Base-by-base conservation (phyloP, 2,113 vertebrate species). In the Scolopax mira region DNA sequence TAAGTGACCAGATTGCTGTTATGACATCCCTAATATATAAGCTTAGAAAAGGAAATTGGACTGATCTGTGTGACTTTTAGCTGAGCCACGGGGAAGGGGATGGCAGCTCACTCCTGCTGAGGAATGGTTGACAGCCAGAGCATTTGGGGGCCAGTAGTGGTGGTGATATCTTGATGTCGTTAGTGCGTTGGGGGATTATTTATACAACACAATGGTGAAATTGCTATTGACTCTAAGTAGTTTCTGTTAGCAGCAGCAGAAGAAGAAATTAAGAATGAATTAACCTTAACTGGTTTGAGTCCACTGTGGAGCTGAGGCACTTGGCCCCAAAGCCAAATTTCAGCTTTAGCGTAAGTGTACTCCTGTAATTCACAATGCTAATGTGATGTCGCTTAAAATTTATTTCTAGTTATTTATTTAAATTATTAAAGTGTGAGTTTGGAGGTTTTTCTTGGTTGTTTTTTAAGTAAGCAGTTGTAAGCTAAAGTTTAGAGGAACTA, bases 381-480 rank as follows among this genome's bases (percentile, higher is more conserved):
- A 58, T 0, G 1, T 39, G 69, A 78, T 78, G 69, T 88, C 77
- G 65, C 42, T 95, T 92, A 80, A 44, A 39, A 31, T 66, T 88
- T 23, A 39, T 55, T 84, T 57, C 39, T 18, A 74, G 44, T 52
- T 96, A 89, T 71, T 93, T 92, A 39, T 91, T 96, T 94, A 69
- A 48, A 85, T 91, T 41, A 79, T 74, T 79, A 57, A 62, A 90
- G 60, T 25, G 31, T 7, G 31, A 35, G 23, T 54, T 51, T 39
- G 73, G 54, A 89, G 65, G 62, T 19, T 95, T 96, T 55, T 22
- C 54, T 92, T 93, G 65, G 69, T 93, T 94, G 54, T 67, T 85
- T 92, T 92, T 90, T 48, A 60, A 92, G 60, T 61, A 90, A 64
- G 72, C 5, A 72, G 44, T 88, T 69, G 14, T 75, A 89, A 92